These are phyloP conservation scores for Chelidonichthys spinosus DNA, from an alignment of 2,797 vertebrate species.

Conservation along the genomic window DNA sequence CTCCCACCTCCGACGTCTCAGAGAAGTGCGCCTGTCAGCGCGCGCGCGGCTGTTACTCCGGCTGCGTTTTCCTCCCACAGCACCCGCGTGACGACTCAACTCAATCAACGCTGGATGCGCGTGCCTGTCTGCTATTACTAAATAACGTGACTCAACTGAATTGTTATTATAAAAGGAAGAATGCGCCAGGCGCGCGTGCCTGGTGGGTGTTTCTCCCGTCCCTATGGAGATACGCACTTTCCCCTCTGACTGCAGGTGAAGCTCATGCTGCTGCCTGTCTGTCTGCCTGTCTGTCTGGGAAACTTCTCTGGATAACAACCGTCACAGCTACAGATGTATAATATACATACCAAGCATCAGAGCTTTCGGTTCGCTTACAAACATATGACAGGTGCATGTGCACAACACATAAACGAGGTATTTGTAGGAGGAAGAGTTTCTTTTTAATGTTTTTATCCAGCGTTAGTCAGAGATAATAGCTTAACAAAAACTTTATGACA, in stretches of 20 bases:
- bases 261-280: slow-evolving; percentile 47
- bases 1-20: slow-evolving; percentile 78
- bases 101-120: not conserved
- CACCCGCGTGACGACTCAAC: not conserved
- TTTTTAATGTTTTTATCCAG: slow-evolving; percentile 1
- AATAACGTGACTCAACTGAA: not conserved
- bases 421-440: not conserved
- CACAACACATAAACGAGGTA: not conserved
- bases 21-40: slow-evolving; percentile 67
- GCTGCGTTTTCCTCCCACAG: not conserved
- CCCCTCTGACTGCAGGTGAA: slow-evolving; percentile 18
- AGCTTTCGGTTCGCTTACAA: slow-evolving; percentile 17
- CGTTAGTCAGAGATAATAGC: not conserved
- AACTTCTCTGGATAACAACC: slow-evolving; percentile 29
- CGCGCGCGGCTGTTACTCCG: not conserved
- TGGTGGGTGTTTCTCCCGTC: slow-evolving; percentile 12
- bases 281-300: slow-evolving; percentile 23
- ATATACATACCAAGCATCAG: slow-evolving; percentile 3
- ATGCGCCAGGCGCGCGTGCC: not conserved
- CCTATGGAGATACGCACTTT: slow-evolving; percentile 28
- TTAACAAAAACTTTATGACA: not conserved
- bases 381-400: slow-evolving; percentile 9
- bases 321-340: slow-evolving; percentile 38
- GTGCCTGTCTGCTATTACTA: not conserved
- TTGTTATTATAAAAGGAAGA: not conserved